Percentiles rank a stretch among this genome's conserved stretches.
Conservation (phyloP, 2,113 vertebrate genomes). For the Pterocles burchelli region DNA sequence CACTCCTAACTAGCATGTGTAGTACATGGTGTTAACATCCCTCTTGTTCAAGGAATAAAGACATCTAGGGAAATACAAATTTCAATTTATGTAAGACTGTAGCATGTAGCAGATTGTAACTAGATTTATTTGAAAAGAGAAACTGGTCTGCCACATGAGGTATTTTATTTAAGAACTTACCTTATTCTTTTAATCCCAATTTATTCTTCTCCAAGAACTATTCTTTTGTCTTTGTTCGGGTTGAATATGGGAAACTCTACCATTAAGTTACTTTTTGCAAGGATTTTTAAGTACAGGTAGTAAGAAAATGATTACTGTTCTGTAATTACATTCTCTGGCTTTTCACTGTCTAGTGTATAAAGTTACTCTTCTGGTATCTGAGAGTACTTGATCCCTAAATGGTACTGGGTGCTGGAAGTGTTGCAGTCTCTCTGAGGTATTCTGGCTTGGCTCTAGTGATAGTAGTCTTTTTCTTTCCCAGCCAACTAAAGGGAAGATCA, state of each 20-base stretch:
- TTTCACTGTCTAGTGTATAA: neutral
- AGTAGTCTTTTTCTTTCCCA: neutral
- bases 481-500: neutral
- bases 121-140: neutral
- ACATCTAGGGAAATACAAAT: neutral
- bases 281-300: neutral
- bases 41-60: neutral
- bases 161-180: neutral
- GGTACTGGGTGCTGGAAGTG: neutral
- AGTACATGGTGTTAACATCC: neutral
- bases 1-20: neutral
- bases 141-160: neutral
- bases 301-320: neutral
- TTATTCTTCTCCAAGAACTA: neutral
- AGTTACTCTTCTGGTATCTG: neutral
- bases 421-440: neutral
- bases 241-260: neutral
- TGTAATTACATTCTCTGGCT: neutral
- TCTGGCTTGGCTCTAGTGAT: neutral
- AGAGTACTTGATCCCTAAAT: neutral
- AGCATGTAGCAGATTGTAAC: neutral
- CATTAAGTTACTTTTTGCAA: neutral
- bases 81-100: neutral
- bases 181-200: neutral
- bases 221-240: conserved; percentile 1